Base-by-base conservation (phyloP, 2,113 vertebrate species). In the Bagarius yarrelli region DNA sequence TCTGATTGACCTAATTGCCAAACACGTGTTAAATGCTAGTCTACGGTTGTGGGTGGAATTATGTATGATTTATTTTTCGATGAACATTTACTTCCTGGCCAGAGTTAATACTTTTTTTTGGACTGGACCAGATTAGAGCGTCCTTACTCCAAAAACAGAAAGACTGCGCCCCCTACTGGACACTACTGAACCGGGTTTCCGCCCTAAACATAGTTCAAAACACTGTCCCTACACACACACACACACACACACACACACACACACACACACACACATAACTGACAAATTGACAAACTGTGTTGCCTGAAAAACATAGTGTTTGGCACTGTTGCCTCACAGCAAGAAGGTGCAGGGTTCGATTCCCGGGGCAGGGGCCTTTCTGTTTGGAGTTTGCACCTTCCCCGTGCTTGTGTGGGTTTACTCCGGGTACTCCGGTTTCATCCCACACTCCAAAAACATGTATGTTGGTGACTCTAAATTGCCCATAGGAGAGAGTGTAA, bases 151-250 rank as follows among this genome's bases (percentile, higher is more conserved):
- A 50, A 61, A 67, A 13, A 6, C 70, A 79, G 79, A 76, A 60
- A 52, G 55, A 75, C 72, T 83, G 82, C 69, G 78, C 82, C 30
- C 80, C 69, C 83, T 50, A 84, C 86, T 89, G 91, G 89, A 88
- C 87, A 88, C 84, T 85, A 86, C 61, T 84, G 87, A 87, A 88
- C 85, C 81, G 81, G 66, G 79, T 83, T 87, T 87, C 85, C 61
- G 69, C 6, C 1, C 82, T 86, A 81, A 88, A 91, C 90, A 84
- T 78, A 83, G 84, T 83, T 83, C 75, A 86, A 88, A 47, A 82
- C 69, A 8, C 30, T 14, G 77, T 79, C 69, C 53, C 80, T 74
- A 57, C 78, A 71, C 79, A 50, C 74, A 15, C 74, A 76, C 23
- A 36, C 78, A 85, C 83, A 81, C 81, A 85, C n/a, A 78, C 84